Evolutionary conservation across 2,113 vertebrate genomes (phyloP), one percentile per base, ranked within the genome.

Genomic region (Bolborhynchus lineola): DNA sequence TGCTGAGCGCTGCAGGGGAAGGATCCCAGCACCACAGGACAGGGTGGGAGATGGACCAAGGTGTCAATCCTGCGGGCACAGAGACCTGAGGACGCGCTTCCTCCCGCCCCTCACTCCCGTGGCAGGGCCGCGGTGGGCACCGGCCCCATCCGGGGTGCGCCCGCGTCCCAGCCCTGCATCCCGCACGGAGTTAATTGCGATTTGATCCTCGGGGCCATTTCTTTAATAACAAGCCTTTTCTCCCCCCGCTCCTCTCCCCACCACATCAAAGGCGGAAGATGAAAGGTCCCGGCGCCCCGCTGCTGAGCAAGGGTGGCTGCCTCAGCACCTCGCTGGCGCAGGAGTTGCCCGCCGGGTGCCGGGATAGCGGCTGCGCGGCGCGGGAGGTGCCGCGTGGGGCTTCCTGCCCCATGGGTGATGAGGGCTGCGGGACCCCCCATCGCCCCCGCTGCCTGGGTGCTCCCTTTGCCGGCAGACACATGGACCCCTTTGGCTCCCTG

Each of bases 221-320:
- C 93, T 97, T 95, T 92, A 95, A 96, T 96, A 93, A 91, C n/a
- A 63, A 75, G 42, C n/a, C 53, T 93, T 93, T 77, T 71, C 75
- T 71, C 25, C 17, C 67, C 41, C 79, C n/a, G n/a, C 52, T 23
- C 25, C 75, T 42, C 53, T 95, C 81, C 87, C 50, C 72, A 84
- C 94, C 95, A 94, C 97, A 97, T 97, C 95, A 97, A 95, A 97
- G 92, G 29, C 46, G 25, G 63, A 90, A 82, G 95, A 93, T 85
- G 92, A 93, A 92, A 97, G 92, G 83, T 93, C 81, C 88, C 42
- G 63, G 85, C 72, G n/a, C 93, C 67, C 55, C 11, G 55, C 55
- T 59, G 59, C 39, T 60, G 74, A 86, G 84, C 88, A 57, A 82
- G 94, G 88, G 93, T 84, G 93, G 91, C 93, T 88, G 80, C 91